These are phyloP conservation scores for Anagyrus pseudococci DNA, from an alignment of 2,888 invertebrate species.

Conservation along the genomic window DNA sequence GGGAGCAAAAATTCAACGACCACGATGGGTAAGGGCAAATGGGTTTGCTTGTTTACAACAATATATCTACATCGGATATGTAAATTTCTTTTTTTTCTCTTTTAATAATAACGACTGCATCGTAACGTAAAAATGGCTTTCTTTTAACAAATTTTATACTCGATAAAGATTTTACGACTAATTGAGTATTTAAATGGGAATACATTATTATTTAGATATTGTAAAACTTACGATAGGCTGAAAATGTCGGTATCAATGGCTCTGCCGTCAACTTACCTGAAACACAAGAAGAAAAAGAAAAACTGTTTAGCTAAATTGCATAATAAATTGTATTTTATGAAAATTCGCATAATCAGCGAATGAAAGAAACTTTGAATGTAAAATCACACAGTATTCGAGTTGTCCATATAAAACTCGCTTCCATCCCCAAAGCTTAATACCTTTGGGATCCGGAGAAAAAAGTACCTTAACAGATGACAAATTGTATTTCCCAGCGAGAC, in stretches of 20 bases:
- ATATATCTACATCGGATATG: too few relatives aligned
- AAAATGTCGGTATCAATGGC: background rate
- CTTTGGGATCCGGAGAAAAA: background rate
- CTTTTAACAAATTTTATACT: too few relatives aligned
- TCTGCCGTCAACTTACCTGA: background rate
- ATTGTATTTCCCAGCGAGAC: background rate
- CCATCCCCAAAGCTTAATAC: background rate
- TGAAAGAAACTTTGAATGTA: background rate
- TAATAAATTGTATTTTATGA: background rate
- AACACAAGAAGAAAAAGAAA: background rate
- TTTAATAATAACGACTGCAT: too few relatives aligned
- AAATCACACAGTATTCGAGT: background rate
- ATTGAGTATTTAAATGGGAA: background rate
- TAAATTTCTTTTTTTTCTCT: too few relatives aligned
- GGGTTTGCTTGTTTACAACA: too few relatives aligned
- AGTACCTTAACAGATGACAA: background rate
- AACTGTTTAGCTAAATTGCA: background rate
- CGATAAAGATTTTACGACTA: background rate
- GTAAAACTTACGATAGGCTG: background rate
- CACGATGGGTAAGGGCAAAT: too few relatives aligned
- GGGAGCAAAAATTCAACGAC: too few relatives aligned
- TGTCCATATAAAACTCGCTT: background rate
- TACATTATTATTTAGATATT: background rate
- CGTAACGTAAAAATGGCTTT: background rate
- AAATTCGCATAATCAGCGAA: background rate